phyloP scores from a whole-genome alignment of 2,888 invertebrate genomes.

The Helicoverpa assulta region DNA sequence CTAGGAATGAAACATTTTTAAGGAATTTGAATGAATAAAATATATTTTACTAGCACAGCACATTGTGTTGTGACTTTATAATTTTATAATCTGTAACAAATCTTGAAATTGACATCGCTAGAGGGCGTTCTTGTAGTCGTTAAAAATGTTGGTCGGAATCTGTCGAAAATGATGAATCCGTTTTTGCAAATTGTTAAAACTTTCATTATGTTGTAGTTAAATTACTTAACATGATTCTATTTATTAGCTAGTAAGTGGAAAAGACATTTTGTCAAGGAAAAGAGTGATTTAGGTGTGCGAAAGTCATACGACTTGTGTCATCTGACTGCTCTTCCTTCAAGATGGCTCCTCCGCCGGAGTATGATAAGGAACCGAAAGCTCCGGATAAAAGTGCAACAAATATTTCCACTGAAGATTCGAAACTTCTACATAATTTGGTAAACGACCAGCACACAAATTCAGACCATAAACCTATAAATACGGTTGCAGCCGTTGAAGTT shows the following conservation, averaged over 20 bases:
- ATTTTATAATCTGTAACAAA: conserved; percentile 39
- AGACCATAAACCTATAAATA: conserved; percentile 80
- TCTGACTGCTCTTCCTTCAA: conserved; percentile 91
- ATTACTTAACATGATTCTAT: conserved; percentile 79
- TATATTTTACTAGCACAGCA: not conserved
- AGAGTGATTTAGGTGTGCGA: conserved; percentile 84
- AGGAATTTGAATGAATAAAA: too few species aligned
- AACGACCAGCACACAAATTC: conserved; percentile 83
- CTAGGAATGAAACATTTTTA: too few species aligned
- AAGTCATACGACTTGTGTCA: conserved; percentile 90
- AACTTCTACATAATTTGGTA: conserved; percentile 82
- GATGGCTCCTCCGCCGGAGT: conserved; percentile 95
- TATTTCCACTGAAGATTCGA: conserved; percentile 85
- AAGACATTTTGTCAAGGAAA: conserved; percentile 74
- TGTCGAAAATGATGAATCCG: conserved; percentile 87
- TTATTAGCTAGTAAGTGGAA: conserved; percentile 80
- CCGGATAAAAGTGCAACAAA: conserved; percentile 91
- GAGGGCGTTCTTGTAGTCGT: conserved; percentile 78
- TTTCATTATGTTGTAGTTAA: conserved; percentile 80
- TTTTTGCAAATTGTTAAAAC: conserved; percentile 84
- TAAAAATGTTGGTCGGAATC: conserved; percentile 86
- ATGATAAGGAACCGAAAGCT: conserved; percentile 94
- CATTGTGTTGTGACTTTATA: conserved; percentile 3
- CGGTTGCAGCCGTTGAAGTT: conserved; percentile 78
- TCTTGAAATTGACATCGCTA: conserved; percentile 55